Conservation (phyloP, 2,113 vertebrate species). For the Scolopax mira region DNA sequence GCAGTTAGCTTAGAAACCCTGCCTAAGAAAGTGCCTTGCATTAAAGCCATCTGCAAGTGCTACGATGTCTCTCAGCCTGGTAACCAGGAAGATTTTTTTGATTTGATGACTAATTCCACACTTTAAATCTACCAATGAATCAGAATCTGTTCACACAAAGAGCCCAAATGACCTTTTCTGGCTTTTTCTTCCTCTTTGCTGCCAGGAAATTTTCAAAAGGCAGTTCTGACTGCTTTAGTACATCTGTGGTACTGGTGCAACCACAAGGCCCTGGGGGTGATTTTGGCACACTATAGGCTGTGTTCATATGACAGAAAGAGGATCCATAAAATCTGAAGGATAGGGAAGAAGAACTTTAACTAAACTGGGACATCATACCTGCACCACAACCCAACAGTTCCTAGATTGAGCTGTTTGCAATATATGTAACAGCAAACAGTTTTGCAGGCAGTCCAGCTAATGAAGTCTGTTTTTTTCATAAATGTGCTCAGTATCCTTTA, state of each 20-base stretch:
- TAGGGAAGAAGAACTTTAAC: background rate
- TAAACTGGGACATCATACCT: background rate
- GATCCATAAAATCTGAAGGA: background rate
- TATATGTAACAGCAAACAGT: background rate
- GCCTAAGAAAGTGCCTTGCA: background rate
- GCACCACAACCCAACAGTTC: background rate
- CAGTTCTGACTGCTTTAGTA: background rate
- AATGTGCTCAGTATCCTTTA: background rate
- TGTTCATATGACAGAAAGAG: background rate
- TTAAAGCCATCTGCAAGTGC: background rate
- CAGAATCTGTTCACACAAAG: background rate
- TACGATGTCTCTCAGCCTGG: background rate
- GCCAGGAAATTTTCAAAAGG: background rate
- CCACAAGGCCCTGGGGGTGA: background rate
- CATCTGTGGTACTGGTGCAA: background rate
- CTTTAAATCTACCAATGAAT: background rate
- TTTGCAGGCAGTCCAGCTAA: background rate
- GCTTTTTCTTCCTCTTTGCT: background rate
- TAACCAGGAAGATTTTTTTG: background rate
- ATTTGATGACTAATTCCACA: background rate
- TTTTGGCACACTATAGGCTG: background rate
- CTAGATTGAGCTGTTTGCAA: background rate
- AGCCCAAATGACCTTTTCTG: background rate
- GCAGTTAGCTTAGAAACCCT: background rate
- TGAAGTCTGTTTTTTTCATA: background rate